Evolutionary conservation across 2,113 vertebrate species (phyloP).

Genomic region (Ursus arctos): DNA sequence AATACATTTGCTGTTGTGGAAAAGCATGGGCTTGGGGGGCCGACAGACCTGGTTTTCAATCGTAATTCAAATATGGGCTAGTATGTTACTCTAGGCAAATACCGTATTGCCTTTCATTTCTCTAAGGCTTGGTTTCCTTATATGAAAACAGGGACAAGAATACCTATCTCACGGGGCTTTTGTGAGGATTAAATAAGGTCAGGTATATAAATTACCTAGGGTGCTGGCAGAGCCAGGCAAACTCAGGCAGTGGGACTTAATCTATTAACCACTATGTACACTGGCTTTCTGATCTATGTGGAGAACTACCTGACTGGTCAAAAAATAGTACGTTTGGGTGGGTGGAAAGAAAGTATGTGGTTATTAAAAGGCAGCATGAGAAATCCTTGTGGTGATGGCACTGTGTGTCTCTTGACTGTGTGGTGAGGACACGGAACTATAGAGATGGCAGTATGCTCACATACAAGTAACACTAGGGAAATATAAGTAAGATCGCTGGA

Average conservation of each 20-base stretch:
- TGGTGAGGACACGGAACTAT: background rate
- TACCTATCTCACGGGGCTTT: background rate
- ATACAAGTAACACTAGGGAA: background rate
- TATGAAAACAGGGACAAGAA: background rate
- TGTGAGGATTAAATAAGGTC: background rate
- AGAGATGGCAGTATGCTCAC: background rate
- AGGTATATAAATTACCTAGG: background rate
- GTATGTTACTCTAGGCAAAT: background rate
- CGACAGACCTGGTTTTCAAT: background rate
- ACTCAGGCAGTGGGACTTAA: background rate
- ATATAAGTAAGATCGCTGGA: background rate
- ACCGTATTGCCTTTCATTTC: background rate
- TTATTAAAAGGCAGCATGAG: background rate
- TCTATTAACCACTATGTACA: background rate
- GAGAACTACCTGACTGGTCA: background rate
- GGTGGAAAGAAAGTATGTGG: background rate
- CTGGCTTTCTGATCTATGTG: background rate
- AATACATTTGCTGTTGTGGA: background rate
- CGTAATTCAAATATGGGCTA: background rate
- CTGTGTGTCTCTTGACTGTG: background rate
- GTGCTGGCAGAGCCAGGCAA: background rate
- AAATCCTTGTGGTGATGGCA: background rate
- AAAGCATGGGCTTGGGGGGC: background rate
- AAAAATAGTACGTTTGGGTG: background rate
- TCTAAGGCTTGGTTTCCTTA: background rate